Conservation (phyloP, 2,113 vertebrate genomes). For the Plotosus lineatus region DNA sequence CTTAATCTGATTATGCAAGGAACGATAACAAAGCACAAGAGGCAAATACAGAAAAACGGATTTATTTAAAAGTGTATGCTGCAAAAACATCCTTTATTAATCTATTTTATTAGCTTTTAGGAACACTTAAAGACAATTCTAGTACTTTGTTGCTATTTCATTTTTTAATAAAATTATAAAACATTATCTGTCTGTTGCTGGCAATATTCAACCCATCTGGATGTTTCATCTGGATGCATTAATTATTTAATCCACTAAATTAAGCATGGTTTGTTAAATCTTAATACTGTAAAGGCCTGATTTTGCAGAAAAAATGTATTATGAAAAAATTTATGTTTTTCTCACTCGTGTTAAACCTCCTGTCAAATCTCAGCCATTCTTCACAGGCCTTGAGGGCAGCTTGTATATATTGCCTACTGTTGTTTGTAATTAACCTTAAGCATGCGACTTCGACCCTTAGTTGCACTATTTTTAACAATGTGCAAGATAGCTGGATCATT, state of each 20-base stretch:
- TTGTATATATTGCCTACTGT: slow-evolving; percentile 45
- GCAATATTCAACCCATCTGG: slow-evolving; percentile 23
- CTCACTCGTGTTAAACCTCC: slow-evolving; percentile 37
- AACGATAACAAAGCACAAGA: slow-evolving; percentile 1
- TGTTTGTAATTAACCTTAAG: slow-evolving; percentile 52
- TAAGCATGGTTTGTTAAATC: slow-evolving; percentile 1
- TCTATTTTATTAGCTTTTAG: slow-evolving; percentile 22
- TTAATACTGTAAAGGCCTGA: neutral
- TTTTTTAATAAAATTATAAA: slow-evolving; percentile 16
- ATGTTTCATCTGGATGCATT: slow-evolving; percentile 19
- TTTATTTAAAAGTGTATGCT: neutral
- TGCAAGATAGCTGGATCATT: neutral
- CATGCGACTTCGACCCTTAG: slow-evolving; percentile 38
- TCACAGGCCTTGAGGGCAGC: slow-evolving; percentile 25
- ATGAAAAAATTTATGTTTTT: neutral
- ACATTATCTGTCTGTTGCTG: slow-evolving; percentile 20
- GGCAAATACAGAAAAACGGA: neutral
- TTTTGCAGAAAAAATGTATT: slow-evolving; percentile 2
- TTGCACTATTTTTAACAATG: slow-evolving; percentile 45
- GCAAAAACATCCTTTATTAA: slow-evolving; percentile 29
- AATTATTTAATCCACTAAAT: slow-evolving; percentile 21
- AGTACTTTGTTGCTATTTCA: neutral
- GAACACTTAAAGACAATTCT: neutral
- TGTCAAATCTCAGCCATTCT: slow-evolving; percentile 26
- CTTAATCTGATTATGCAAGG: slow-evolving; percentile 2